These are phyloP conservation scores for Drosophila ironensis DNA, from an alignment of 1,140 invertebrate genomes.

Conservation along the genomic window DNA sequence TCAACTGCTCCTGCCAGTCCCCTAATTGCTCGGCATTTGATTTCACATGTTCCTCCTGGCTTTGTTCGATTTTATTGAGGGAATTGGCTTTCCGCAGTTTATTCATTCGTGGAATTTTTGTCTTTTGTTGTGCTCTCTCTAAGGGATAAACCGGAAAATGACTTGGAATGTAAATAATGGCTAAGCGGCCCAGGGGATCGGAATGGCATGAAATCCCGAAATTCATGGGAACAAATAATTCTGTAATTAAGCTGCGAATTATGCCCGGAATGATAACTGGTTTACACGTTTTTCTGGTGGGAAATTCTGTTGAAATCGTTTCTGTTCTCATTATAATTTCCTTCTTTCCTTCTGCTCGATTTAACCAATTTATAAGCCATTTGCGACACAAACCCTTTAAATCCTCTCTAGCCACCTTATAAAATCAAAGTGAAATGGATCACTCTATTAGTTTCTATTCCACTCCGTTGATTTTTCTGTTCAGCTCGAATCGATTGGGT, in stretches of 20 bases:
- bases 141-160: neutral
- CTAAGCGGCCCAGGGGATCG: neutral
- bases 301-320: too few species aligned
- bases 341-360: too few species aligned
- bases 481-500: constrained; percentile 3
- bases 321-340: too few species aligned
- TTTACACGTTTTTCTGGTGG: too few species aligned
- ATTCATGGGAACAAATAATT: too few species aligned
- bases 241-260: too few species aligned
- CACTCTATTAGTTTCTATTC: neutral
- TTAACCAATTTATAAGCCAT: too few species aligned
- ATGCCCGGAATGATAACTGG: too few species aligned
- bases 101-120: constrained; percentile 11
- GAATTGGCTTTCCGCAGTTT: constrained; percentile 27
- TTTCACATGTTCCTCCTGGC: constrained; percentile 18
- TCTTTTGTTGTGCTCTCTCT: neutral
- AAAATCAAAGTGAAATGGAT: neutral
- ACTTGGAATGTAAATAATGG: constrained; percentile 21
- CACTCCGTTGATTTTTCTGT: neutral
- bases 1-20: constrained; percentile 16
- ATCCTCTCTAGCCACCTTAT: too few species aligned
- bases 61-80: constrained; percentile 27
- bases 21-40: constrained; percentile 34
- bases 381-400: too few species aligned
- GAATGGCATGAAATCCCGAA: too few species aligned